Conservation (phyloP, 2,113 vertebrate genomes). For the Barnardius zonarius region DNA sequence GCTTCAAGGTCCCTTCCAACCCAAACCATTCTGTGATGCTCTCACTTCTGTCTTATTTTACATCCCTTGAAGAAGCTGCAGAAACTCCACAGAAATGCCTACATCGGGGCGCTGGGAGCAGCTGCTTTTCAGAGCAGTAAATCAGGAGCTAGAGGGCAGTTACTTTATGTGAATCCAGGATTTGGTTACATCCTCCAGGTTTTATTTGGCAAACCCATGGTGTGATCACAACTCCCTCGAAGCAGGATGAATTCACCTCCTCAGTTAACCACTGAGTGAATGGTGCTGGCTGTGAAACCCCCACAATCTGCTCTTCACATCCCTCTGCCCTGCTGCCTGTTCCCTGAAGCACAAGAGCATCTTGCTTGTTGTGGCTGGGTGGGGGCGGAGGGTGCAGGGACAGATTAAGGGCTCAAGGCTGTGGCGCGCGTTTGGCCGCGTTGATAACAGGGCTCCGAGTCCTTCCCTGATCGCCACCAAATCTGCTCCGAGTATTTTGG, state of each 20-base stretch:
- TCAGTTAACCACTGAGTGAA: not conserved
- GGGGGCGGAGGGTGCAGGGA: not conserved
- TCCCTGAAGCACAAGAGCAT: not conserved
- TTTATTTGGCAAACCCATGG: not conserved
- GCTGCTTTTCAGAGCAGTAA: not conserved
- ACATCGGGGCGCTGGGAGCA: rapidly evolving
- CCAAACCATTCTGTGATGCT: not conserved
- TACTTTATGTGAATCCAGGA: not conserved
- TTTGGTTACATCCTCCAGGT: not conserved
- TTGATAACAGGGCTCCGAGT: conserved; percentile 3
- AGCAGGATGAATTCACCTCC: rapidly evolving
- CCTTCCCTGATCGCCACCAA: not conserved
- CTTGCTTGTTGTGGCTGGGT: not conserved
- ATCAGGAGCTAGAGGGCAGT: rapidly evolving
- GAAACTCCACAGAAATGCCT: not conserved
- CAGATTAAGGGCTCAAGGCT: not conserved
- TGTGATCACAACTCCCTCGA: rapidly evolving
- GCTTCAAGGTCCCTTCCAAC: not conserved
- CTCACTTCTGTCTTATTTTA: not conserved
- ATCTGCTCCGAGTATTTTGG: not conserved
- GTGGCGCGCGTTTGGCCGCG: rapidly evolving
- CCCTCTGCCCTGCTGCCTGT: not conserved
- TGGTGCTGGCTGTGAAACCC: not conserved
- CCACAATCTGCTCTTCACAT: not conserved
- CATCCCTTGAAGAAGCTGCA: not conserved